Evolutionary conservation across 2,797 vertebrate species (phyloP).

Genomic region (Eulemur mongoz): DNA sequence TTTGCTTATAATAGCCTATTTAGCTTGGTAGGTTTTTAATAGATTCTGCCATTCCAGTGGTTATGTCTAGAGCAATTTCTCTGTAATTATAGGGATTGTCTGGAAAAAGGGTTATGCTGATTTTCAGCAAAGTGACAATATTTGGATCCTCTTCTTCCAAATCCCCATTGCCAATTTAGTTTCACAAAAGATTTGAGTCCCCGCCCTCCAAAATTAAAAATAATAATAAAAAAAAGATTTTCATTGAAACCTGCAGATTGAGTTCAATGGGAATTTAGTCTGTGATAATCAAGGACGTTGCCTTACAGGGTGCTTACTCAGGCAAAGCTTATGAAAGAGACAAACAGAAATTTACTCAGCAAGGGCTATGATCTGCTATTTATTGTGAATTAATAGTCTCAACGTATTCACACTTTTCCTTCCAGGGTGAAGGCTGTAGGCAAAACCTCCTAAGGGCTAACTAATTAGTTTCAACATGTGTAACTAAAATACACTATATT

Average conservation of each 20-base stretch:
- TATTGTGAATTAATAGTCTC: constrained; percentile 87
- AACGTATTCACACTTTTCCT: constrained; percentile 85
- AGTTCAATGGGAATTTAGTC: constrained; percentile 80
- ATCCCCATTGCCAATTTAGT: constrained; percentile 75
- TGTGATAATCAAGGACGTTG: constrained; percentile 74
- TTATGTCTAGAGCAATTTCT: constrained; percentile 81
- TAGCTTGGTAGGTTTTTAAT: constrained; percentile 86
- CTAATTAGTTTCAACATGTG: constrained; percentile 89
- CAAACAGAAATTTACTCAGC: constrained; percentile 82
- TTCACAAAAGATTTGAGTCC: constrained; percentile 78
- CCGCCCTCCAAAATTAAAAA: constrained; percentile 70
- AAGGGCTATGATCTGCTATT: constrained; percentile 84
- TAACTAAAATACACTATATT: constrained; percentile 85
- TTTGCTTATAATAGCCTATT: constrained; percentile 82
- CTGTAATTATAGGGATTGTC: constrained; percentile 78
- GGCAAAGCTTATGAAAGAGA: constrained; percentile 78
- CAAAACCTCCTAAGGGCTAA: constrained; percentile 86
- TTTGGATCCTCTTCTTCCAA: constrained; percentile 77
- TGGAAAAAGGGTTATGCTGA: constrained; percentile 77
- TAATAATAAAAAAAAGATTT: constrained; percentile 75
- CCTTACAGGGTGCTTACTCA: constrained; percentile 64
- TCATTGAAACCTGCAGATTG: constrained; percentile 78
- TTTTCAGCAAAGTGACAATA: constrained; percentile 82
- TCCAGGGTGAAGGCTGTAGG: constrained; percentile 85
- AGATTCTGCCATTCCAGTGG: constrained; percentile 97